These are phyloP conservation scores for Plusia festucae DNA, from an alignment of 2,888 invertebrate genomes.

Conservation along the genomic window DNA sequence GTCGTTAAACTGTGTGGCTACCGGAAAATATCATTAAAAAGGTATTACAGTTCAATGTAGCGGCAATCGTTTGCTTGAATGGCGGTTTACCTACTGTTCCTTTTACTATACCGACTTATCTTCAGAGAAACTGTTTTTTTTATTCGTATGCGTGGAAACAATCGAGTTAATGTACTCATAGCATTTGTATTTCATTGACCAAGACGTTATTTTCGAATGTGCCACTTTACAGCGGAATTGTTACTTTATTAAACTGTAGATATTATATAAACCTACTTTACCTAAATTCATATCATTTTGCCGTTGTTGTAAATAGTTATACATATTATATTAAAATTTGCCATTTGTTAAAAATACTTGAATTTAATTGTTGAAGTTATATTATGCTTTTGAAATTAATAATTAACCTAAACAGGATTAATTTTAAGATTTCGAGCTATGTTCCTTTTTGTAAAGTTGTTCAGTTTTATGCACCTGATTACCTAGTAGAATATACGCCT, in stretches of 20 bases:
- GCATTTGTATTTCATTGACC: neutral
- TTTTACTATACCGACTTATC: neutral
- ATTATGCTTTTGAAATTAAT: too few relatives aligned
- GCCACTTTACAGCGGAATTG: neutral
- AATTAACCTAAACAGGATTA: too few relatives aligned
- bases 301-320: too few relatives aligned
- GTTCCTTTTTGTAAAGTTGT: too few relatives aligned
- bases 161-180: slow-evolving; percentile 18
- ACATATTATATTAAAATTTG: too few relatives aligned
- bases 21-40: neutral
- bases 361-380: too few relatives aligned
- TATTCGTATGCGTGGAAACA: slow-evolving; percentile 16
- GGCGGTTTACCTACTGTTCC: neutral
- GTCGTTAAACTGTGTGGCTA: neutral
- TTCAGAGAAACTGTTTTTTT: slow-evolving; percentile 5
- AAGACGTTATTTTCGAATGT: neutral
- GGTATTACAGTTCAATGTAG: neutral
- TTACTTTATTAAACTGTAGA: neutral
- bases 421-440: too few relatives aligned
- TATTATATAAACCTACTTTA: too few relatives aligned
- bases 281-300: too few relatives aligned
- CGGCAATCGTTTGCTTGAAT: neutral
- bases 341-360: too few relatives aligned
- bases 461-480: too few relatives aligned
- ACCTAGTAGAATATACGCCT: too few relatives aligned